Conservation (phyloP, 2,888 invertebrate species). For the Macrophya annulata region DNA sequence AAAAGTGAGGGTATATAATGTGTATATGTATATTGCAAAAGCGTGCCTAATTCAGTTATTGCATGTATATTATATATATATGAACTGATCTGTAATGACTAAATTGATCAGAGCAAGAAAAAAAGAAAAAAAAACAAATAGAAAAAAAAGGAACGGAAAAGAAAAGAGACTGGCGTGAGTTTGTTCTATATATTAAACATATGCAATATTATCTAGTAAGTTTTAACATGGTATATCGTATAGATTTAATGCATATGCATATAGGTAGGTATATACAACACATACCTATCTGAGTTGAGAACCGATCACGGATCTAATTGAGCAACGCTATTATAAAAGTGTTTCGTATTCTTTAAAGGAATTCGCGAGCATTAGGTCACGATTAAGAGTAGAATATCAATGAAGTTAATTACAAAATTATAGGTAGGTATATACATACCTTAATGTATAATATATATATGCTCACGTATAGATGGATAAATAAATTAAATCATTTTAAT, state of each 20-base stretch:
- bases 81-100: neutral
- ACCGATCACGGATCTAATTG: neutral
- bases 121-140: too few relatives aligned
- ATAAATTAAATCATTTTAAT: too few relatives aligned
- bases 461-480: too few relatives aligned
- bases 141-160: too few relatives aligned
- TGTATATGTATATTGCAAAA: neutral
- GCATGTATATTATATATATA: neutral
- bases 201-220: neutral
- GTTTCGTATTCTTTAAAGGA: conserved; percentile 10
- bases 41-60: neutral
- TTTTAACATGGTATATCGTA: neutral
- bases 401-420: conserved; percentile 20
- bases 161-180: neutral
- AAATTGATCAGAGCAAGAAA: neutral
- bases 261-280: neutral
- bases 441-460: neutral
- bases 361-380: conserved; percentile 7
- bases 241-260: neutral
- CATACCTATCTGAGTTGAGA: neutral
- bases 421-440: too few relatives aligned
- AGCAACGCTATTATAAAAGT: neutral
- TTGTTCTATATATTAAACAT: neutral
- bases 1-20: neutral
- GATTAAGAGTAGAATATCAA: conserved; percentile 13